Evolutionary conservation across 2,113 vertebrate species (phyloP), one percentile per base, ranked within the genome.

Genomic region (Sapajus apella): DNA sequence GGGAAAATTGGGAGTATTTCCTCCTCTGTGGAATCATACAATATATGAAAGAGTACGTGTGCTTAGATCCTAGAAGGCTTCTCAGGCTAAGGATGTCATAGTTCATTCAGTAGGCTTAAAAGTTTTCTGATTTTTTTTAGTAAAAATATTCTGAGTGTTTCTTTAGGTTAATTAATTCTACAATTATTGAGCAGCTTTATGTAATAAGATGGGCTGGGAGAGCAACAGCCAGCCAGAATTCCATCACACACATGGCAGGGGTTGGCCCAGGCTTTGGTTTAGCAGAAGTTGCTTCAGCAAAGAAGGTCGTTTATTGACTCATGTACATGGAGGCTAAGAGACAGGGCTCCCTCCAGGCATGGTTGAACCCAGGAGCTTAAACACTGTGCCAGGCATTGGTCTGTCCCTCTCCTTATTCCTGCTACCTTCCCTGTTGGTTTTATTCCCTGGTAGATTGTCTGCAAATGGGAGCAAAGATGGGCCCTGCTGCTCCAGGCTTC

Each of bases 1-100:
- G 3, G 17, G 40, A 1, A 12, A 37, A 43, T 8, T 2, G 5
- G 0, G 8, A 47, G 12, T 1, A 1, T 35, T 55, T 52, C 32
- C 30, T 5, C 21, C 43, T 83, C 4, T 40, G 16, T 7, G 12
- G 58, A 80, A 3, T 86, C 52, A 16, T 1, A 12, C 1, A 0
- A 5, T 0, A 2, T 0, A 11, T 4, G 64, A 88, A 35, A 80
- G 43, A 61, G 43, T 3, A 2, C 30, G 13, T 40, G 80, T 30
- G 14, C 58, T 86, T 27, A 35, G 43, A 20, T 32, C 58, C 16
- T 27, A 45, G 61, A 73, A 23, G 35, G 2, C 20, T 81, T 66
- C 58, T 43, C 30, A 50, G 61, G 35, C 32, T 79, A 25, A 68
- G 47, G 40, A 88, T 68, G 35, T 58, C 43, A 35, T 76, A 45